These are phyloP conservation scores for Hapalemur alaotrensis DNA, from an alignment of 2,797 vertebrate species.

Conservation along the genomic window DNA sequence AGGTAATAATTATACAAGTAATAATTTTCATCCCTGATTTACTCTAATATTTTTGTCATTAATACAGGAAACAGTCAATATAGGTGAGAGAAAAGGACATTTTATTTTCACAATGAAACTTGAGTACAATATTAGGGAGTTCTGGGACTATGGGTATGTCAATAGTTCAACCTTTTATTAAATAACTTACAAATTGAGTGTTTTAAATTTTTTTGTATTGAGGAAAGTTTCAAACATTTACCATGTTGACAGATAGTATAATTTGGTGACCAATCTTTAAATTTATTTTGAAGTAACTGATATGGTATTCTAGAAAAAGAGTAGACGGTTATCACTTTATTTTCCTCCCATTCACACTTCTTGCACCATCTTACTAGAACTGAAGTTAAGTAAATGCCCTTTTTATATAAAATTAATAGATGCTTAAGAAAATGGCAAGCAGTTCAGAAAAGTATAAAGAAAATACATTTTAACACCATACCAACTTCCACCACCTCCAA, in stretches of 20 bases:
- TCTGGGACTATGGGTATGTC: neutral
- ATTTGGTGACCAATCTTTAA: neutral
- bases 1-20: neutral
- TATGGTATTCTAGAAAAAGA: neutral
- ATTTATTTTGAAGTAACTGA: neutral
- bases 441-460: neutral
- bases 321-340: neutral
- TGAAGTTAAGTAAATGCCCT: neutral
- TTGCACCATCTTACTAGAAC: neutral
- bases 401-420: slow-evolving; percentile 34
- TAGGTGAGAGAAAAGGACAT: neutral
- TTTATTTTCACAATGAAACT: neutral
- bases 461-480: neutral
- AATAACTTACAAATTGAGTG: neutral
- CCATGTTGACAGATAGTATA: neutral
- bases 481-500: neutral
- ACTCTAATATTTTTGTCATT: neutral
- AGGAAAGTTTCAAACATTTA: slow-evolving; percentile 20
- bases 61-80: neutral
- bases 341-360: neutral
- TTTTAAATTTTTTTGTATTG: neutral
- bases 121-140: neutral
- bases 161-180: neutral
- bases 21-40: neutral
- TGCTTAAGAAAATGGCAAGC: neutral